These are phyloP conservation scores for Linurgus olivaceus DNA, from an alignment of 2,797 vertebrate genomes.

Conservation along the genomic window DNA sequence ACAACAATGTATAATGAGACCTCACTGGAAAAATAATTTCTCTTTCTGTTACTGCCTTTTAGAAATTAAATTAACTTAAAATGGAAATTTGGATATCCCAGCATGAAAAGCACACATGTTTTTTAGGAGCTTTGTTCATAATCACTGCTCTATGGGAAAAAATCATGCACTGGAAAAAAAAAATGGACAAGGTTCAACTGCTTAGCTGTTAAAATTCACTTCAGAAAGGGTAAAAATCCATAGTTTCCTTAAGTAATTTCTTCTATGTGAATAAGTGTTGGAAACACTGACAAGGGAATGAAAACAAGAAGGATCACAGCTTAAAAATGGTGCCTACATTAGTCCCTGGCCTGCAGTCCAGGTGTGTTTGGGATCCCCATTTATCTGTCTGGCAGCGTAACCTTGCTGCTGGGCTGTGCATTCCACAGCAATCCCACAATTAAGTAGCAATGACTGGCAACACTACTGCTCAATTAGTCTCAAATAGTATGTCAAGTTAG, in stretches of 20 bases:
- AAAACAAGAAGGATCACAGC: not conserved
- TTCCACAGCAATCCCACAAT: not conserved
- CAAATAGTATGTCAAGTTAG: not conserved
- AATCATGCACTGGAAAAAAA: not conserved
- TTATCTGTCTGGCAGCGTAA: not conserved
- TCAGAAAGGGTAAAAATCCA: not conserved
- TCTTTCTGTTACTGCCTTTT: not conserved
- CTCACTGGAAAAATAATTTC: not conserved
- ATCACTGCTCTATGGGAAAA: not conserved
- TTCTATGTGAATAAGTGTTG: not conserved
- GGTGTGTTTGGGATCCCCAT: not conserved
- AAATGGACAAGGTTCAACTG: not conserved
- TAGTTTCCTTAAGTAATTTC: not conserved
- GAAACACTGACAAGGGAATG: not conserved
- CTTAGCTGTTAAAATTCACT: not conserved
- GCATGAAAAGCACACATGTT: not conserved
- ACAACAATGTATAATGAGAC: not conserved
- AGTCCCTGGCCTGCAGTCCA: not conserved
- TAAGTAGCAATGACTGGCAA: conserved; percentile 25
- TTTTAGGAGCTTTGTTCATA: not conserved
- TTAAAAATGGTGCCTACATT: not conserved
- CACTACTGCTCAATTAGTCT: conserved; percentile 40
- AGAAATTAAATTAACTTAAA: not conserved
- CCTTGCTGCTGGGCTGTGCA: not conserved
- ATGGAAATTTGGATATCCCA: not conserved